A percentile compares a stretch with the other conserved stretches of the same genome.
These are phyloP conservation scores for Chirona hameri DNA, from an alignment of 2,888 invertebrate genomes.

Conservation along the genomic window DNA sequence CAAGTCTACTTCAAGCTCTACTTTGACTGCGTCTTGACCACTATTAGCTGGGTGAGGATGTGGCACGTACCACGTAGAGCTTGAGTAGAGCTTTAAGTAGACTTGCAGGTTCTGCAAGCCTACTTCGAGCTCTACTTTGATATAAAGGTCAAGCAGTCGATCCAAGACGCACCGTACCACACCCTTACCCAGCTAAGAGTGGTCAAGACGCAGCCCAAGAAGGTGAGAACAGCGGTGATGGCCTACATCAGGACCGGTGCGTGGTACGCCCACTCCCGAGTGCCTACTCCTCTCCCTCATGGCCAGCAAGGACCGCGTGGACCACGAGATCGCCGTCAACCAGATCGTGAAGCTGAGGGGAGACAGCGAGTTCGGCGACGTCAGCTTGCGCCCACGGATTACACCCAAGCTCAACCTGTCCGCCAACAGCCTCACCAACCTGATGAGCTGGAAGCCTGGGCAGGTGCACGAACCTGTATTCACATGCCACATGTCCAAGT, in stretches of 20 bases:
- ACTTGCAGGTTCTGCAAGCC: too few relatives aligned
- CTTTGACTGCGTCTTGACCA: too few relatives aligned
- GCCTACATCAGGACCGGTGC: not conserved
- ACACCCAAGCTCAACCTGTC: not conserved
- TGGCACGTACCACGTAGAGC: too few relatives aligned
- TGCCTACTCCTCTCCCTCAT: not conserved
- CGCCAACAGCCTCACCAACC: not conserved
- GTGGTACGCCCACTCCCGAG: not conserved
- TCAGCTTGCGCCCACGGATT: not conserved
- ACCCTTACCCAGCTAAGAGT: not conserved
- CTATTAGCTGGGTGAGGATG: too few relatives aligned
- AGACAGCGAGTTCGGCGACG: too few relatives aligned
- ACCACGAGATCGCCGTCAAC: too few relatives aligned
- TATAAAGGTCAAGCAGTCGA: not conserved
- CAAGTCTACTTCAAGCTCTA: not conserved
- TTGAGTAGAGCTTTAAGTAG: not conserved
- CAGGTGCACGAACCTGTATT: too few relatives aligned
- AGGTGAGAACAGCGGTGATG: not conserved
- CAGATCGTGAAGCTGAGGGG: too few relatives aligned
- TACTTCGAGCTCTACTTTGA: constrained; percentile 4
- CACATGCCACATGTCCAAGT: too few relatives aligned
- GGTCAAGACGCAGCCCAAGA: not conserved
- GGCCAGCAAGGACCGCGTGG: too few relatives aligned
- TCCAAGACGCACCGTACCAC: not conserved
- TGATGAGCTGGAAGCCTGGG: not conserved